phyloP scores from a whole-genome alignment of 2,113 vertebrate species.

The Smithornis capensis region DNA sequence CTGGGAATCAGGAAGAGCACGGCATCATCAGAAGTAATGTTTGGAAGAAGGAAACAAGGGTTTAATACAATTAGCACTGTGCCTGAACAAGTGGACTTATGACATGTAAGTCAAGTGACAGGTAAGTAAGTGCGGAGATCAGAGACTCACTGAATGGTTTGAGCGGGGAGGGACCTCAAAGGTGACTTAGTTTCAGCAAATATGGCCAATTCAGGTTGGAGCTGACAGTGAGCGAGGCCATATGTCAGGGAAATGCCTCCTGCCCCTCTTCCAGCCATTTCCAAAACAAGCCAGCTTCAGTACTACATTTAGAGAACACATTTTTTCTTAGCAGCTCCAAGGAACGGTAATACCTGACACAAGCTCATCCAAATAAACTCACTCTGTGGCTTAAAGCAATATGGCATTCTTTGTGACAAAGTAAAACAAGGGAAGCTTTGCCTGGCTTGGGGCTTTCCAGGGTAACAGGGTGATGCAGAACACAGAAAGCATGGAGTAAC shows the following conservation, averaged over 20 bases:
- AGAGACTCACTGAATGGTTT: not conserved
- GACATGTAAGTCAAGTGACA: not conserved
- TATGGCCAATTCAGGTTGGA: not conserved
- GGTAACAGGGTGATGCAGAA: rapidly evolving
- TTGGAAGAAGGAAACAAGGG: not conserved
- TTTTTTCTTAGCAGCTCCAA: not conserved
- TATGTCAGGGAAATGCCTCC: not conserved
- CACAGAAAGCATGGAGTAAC: not conserved
- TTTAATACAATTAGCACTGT: not conserved
- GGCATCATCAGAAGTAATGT: not conserved
- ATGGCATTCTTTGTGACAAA: not conserved
- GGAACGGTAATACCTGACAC: rapidly evolving
- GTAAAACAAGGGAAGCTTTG: not conserved
- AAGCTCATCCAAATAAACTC: not conserved
- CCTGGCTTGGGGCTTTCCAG: not conserved
- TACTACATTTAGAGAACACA: not conserved
- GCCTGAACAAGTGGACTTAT: not conserved
- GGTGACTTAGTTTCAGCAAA: not conserved
- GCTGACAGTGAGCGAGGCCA: not conserved
- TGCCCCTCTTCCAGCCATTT: not conserved
- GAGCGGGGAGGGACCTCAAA: not conserved
- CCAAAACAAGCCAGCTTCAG: not conserved
- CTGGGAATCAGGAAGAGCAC: not conserved
- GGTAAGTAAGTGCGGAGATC: not conserved
- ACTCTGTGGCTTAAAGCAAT: not conserved